These are phyloP conservation scores for Osmoderma eremita DNA, from an alignment of 2,888 invertebrate species.

Conservation along the genomic window DNA sequence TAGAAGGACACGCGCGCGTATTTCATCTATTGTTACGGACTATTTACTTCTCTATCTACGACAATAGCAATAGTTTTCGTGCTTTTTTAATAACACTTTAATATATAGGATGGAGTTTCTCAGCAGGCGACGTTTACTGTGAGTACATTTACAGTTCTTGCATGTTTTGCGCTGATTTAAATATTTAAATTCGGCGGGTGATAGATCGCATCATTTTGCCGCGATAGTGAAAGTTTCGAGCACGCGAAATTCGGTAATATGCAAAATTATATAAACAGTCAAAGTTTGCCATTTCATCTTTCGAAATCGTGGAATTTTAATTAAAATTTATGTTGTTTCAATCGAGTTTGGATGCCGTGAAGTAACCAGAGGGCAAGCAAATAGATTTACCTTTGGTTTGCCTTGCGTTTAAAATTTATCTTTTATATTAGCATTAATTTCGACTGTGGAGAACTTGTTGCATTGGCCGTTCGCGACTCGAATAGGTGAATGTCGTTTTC, in stretches of 20 bases:
- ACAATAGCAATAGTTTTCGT: conserved; percentile 23
- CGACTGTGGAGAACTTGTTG: not conserved
- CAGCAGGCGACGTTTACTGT: conserved; percentile 32
- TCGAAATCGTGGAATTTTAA: no score
- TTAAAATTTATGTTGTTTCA: no score
- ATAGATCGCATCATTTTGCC: no score
- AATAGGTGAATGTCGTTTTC: not conserved
- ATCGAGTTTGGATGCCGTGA: conserved; percentile 1
- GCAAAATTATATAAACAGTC: no score
- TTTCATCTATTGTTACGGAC: conserved; percentile 22
- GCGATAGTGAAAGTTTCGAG: no score
- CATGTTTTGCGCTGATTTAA: not conserved
- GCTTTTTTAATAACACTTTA: conserved; percentile 16
- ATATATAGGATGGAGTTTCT: conserved; percentile 28
- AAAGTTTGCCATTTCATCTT: no score
- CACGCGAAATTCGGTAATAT: no score
- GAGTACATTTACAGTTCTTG: conserved; percentile 7
- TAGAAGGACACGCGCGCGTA: conserved; percentile 31
- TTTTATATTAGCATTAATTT: conserved; percentile 27
- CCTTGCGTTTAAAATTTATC: conserved; percentile 16
- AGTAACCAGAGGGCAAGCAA: conserved; percentile 15
- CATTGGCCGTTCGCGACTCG: not conserved
- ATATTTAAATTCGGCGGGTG: no score
- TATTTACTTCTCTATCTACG: not conserved
- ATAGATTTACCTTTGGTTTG: conserved; percentile 4